Evolutionary conservation across 2,797 vertebrate species (phyloP), one percentile per base, ranked within the genome.

Genomic region (Urocyon cinereoargenteus): DNA sequence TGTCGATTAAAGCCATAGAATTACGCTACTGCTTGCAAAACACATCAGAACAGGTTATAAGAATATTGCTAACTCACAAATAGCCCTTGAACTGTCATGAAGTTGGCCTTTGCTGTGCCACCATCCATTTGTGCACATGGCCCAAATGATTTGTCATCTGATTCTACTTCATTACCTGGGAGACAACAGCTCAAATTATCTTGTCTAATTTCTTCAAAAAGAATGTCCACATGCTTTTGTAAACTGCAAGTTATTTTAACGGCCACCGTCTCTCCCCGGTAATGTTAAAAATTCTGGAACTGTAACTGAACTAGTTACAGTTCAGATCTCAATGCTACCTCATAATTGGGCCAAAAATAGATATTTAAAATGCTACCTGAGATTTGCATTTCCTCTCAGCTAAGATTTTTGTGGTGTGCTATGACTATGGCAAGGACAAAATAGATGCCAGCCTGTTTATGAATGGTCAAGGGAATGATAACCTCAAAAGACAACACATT

Each of bases 201-300:
- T 90, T 96, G 34, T 84, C 31, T 91, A 9, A 3, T 94, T 96
- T 96, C 59, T 92, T 96, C 59, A 88, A 81, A 95, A 92, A 91
- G 62, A 93, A 86, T 77, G 5, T 40, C 16, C 31, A 51, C 53
- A 9, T 91, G 6, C 81, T 83, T 91, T 91, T 91, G 36, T 83
- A 92, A 97, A 86, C 19, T 77, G 45, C 49, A 95, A 75, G 18
- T 73, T 68, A 79, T 88, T 95, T 77, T 96, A 36, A 91, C 57
- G 14, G 79, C 87, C 26, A 51, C n/a, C 0, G 28, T 62, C n/a
- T 61, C 45, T 86, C 85, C 40, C 24, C 24, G 70, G 21, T 77
- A 86, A 95, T 82, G 88, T 57, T 90, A 83, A 96, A 81, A 31
- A 72, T 82, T 91, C 66, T 93, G 55, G 31, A 87, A 87, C 3